A percentile compares a stretch with the other conserved stretches of the same genome.
Conservation (phyloP, 2,113 vertebrate species). For the Vulpes lagopus region DNA sequence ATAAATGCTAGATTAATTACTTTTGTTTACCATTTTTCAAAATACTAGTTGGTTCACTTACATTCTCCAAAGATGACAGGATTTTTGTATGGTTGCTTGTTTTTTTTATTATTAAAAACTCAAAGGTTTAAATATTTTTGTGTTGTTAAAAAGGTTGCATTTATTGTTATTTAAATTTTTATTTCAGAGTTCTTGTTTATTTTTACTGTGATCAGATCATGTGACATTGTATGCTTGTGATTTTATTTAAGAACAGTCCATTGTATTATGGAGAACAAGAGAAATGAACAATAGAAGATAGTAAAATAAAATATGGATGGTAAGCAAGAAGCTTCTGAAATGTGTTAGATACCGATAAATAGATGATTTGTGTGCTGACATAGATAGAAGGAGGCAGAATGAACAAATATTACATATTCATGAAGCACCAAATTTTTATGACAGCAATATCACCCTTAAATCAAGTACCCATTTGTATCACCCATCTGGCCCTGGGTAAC, state of each 20-base stretch:
- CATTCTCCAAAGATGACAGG: neutral
- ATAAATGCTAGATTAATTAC: neutral
- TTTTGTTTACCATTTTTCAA: neutral
- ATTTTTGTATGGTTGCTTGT: neutral
- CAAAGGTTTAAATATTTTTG: neutral
- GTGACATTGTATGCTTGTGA: neutral
- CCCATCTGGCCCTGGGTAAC: neutral
- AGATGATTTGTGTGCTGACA: neutral
- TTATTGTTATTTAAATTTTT: neutral
- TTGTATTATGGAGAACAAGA: neutral
- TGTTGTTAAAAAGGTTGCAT: neutral
- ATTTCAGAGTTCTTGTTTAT: neutral
- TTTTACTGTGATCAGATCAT: neutral
- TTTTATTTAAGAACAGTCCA: neutral
- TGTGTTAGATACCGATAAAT: neutral
- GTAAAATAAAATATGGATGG: neutral
- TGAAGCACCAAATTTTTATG: neutral
- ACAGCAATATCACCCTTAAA: neutral
- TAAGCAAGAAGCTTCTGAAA: neutral
- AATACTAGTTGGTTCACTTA: neutral
- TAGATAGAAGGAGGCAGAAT: neutral
- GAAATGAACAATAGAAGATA: neutral
- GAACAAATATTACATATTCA: neutral
- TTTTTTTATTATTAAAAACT: conserved; percentile 41
- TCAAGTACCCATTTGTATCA: neutral